Percentiles rank a stretch among this genome's conserved stretches.
These are phyloP conservation scores for Equus przewalskii DNA, from an alignment of 2,113 vertebrate species.

Conservation along the genomic window DNA sequence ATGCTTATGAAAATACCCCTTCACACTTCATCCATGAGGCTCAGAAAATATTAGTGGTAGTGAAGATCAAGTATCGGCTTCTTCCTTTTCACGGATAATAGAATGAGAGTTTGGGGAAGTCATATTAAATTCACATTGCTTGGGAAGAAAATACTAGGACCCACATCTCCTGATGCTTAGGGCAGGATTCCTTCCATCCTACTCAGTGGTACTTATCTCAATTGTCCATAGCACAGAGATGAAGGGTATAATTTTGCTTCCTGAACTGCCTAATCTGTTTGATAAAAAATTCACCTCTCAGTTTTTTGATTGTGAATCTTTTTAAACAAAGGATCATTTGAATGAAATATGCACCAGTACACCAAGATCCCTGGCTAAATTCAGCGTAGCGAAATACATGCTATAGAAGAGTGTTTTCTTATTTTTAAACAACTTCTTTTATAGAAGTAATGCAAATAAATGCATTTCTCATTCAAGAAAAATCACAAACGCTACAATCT, in stretches of 20 bases:
- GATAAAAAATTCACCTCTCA: conserved; percentile 40
- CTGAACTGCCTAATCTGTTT: conserved; percentile 15
- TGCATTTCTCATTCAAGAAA: conserved; percentile 67
- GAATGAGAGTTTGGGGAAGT: not conserved
- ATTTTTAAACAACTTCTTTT: conserved; percentile 60
- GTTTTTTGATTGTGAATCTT: not conserved
- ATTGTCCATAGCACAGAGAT: not conserved
- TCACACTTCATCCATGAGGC: not conserved
- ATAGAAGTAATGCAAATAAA: conserved; percentile 64
- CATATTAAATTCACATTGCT: not conserved
- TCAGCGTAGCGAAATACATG: not conserved
- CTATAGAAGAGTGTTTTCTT: not conserved
- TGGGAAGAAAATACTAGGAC: not conserved
- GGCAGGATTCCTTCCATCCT: not conserved
- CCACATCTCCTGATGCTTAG: not conserved
- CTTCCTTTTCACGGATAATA: conserved; percentile 34
- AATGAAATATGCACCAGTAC: not conserved
- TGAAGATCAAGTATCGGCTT: not conserved
- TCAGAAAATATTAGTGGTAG: not conserved
- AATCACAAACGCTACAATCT: conserved; percentile 59
- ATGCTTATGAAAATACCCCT: not conserved
- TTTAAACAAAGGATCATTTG: conserved; percentile 44
- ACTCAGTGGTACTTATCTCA: not conserved
- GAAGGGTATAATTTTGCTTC: conserved; percentile 34
- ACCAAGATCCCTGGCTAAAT: conserved; percentile 30